phyloP scores from a whole-genome alignment of 2,113 vertebrate species.

The Nansenia antarctica region DNA sequence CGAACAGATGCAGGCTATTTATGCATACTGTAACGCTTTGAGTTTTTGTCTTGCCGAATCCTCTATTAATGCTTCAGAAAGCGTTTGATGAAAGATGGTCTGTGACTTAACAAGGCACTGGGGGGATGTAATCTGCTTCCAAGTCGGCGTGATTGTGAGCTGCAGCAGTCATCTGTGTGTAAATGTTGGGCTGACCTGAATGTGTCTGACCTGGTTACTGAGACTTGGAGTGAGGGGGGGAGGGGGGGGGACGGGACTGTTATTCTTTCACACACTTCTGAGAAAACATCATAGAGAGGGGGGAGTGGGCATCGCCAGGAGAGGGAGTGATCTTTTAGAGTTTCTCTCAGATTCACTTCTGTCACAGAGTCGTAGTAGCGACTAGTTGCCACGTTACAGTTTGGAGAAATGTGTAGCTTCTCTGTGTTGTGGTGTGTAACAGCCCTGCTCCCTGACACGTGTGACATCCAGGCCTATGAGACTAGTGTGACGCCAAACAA shows the following conservation, averaged over 20 bases:
- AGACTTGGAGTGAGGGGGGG: too few species aligned
- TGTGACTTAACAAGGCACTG: conserved; percentile 17
- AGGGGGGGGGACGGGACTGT: conserved; percentile 29
- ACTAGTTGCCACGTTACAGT: too few species aligned
- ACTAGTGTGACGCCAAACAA: too few species aligned
- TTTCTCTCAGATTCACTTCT: neutral
- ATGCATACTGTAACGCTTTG: neutral
- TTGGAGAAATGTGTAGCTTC: too few species aligned
- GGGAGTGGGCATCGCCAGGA: neutral
- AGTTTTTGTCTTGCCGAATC: neutral
- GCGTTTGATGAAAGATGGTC: conserved; percentile 26
- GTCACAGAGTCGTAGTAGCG: neutral
- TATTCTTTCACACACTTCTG: neutral
- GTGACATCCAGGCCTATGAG: too few species aligned
- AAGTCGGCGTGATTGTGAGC: conserved; percentile 12
- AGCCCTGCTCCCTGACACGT: too few species aligned
- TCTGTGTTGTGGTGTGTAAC: too few species aligned
- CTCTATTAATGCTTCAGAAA: neutral
- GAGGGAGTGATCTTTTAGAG: neutral
- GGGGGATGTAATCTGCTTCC: conserved; percentile 14
- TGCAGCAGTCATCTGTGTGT: conserved; percentile 37
- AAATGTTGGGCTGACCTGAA: conserved; percentile 59
- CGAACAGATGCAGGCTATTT: neutral
- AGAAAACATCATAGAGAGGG: neutral
- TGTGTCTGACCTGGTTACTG: conserved; percentile 65